Evolutionary conservation across 2,797 vertebrate genomes (phyloP), one percentile per base, ranked within the genome.

Genomic region (Selene dorsalis): DNA sequence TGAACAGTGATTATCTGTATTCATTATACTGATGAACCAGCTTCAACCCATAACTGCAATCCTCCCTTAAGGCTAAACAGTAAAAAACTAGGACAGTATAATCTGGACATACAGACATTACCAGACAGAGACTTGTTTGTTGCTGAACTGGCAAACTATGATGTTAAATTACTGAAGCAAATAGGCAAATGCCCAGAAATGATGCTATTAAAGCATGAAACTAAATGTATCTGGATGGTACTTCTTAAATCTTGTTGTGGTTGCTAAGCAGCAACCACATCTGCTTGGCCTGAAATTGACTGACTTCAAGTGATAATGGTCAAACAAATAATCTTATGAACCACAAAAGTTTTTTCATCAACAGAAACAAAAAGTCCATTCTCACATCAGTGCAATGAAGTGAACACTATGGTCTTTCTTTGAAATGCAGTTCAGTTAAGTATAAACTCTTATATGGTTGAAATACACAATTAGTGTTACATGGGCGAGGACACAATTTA

Each of bases 1-100:
- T 30, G 69, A 77, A 61, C 50, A 82, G 71, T 73, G 60, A 83
- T 80, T 39, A 68, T 77, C 57, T 64, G 28, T 53, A 50, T 43
- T 87, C 63, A 77, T 28, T 55, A 60, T 0, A 6, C n/a, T 65
- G 17, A 47, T 55, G 39, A 57, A 24, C 30, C 48, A 22, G 59
- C 74, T 67, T 61, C 56, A 26, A 52, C 3, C 24, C 4, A 39
- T 22, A 38, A 2, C 43, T 26, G n/a, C 56, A 28, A 52, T 48
- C 18, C 5, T 55, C 11, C 13, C 35, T 43, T 28, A 3, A 16
- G 18, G 4, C 17, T n/a, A 11, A 65, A 28, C 24, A 55, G 0
- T 7, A 43, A 2, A 35, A 28, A 5, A 50, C 28, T 41, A 43
- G n/a, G 3, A 63, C 55, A 53, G n/a, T 45, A 16, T 38, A 13